Percentiles rank a stretch among this genome's conserved stretches.
Evolutionary conservation across 2,113 vertebrate species (phyloP).

Genomic region (Malurus cyaneus): DNA sequence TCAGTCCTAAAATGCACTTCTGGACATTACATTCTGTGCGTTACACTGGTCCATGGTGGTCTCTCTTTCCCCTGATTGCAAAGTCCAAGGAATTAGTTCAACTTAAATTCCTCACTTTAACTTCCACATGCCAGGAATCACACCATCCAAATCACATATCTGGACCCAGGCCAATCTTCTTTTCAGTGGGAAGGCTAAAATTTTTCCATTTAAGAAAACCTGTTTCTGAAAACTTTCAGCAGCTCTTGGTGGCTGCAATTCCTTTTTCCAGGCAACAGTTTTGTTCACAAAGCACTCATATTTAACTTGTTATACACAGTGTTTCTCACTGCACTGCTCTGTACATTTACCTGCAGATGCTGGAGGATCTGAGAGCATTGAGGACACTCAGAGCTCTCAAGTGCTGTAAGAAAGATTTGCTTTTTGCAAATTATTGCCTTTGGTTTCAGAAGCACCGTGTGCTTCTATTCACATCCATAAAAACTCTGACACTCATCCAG

Average conservation of each 20-base stretch:
- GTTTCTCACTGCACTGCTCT: not conserved
- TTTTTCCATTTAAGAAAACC: not conserved
- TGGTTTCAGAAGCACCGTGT: not conserved
- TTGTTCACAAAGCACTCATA: not conserved
- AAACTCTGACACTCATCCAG: not conserved
- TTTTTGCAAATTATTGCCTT: not conserved
- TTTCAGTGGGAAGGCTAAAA: not conserved
- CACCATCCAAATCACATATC: not conserved
- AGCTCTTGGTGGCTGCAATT: not conserved
- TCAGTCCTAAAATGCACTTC: not conserved
- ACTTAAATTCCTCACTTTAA: not conserved
- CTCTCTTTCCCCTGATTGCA: not conserved
- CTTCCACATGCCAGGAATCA: not conserved
- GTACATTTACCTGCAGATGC: not conserved
- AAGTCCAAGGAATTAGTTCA: not conserved
- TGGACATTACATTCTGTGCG: not conserved
- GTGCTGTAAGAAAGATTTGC: not conserved
- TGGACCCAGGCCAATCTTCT: not conserved
- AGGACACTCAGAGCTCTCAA: not conserved
- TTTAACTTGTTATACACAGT: not conserved
- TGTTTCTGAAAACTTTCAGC: not conserved
- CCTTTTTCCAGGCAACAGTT: not conserved
- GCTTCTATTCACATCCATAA: not conserved
- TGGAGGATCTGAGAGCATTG: not conserved
- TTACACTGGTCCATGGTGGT: not conserved